phyloP scores from a whole-genome alignment of 2,113 vertebrate species.

The Larimichthys crocea region DNA sequence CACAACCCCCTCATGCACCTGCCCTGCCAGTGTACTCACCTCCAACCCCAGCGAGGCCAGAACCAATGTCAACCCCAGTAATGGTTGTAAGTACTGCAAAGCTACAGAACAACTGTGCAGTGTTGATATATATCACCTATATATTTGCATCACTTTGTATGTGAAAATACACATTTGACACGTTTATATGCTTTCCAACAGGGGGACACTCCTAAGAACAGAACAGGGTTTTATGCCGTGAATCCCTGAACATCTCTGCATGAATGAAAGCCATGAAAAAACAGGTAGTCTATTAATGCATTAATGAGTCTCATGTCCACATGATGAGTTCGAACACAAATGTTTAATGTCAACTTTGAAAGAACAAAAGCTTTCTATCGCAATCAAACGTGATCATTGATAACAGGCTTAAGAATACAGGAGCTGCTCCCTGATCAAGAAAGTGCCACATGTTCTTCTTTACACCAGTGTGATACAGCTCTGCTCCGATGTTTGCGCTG shows the following conservation, averaged over 20 bases:
- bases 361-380: not conserved
- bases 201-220: conserved; percentile 57
- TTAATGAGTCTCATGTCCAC: not conserved
- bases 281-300: conserved; percentile 29
- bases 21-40: conserved; percentile 29
- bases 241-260: conserved; percentile 61
- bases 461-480: not conserved
- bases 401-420: too few species aligned
- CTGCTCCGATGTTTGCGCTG: not conserved
- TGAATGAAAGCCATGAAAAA: conserved; percentile 8
- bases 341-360: not conserved
- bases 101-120: not conserved
- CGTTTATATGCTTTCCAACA: conserved; percentile 22
- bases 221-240: conserved; percentile 66
- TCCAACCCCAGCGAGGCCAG: not conserved
- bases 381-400: not conserved
- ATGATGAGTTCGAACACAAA: not conserved
- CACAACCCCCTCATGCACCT: not conserved
- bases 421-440: too few species aligned
- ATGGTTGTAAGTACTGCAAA: conserved; percentile 24
- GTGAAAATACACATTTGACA: not conserved
- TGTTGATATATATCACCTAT: not conserved
- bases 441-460: not conserved
- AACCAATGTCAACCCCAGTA: not conserved
- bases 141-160: not conserved